A percentile compares a stretch with the other conserved stretches of the same genome.
These are phyloP conservation scores for Gambusia holbrooki DNA, from an alignment of 2,113 vertebrate genomes.

Conservation along the genomic window DNA sequence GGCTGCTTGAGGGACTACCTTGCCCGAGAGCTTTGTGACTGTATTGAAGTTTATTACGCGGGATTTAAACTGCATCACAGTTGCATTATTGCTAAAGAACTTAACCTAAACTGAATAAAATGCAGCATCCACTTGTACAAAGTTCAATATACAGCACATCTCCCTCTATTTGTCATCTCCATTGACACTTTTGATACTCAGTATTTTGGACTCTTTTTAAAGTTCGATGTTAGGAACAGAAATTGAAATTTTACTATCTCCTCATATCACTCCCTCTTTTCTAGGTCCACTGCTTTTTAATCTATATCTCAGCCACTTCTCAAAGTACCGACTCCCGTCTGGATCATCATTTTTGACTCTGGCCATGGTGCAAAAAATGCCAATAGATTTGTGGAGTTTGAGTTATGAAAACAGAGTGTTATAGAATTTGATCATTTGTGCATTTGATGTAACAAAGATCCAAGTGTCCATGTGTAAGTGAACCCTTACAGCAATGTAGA, in stretches of 20 bases:
- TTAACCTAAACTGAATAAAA: slow-evolving; percentile 42
- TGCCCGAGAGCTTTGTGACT: slow-evolving; percentile 43
- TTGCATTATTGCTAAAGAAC: slow-evolving; percentile 53
- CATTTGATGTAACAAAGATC: background rate
- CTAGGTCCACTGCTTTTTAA: background rate
- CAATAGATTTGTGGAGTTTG: background rate
- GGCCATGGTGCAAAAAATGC: background rate
- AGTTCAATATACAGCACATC: background rate
- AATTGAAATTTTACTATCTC: background rate
- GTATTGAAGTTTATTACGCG: slow-evolving; percentile 55
- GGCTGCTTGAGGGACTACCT: slow-evolving; percentile 44
- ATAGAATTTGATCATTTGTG: background rate
- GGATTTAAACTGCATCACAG: slow-evolving; percentile 52
- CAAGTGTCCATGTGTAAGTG: background rate
- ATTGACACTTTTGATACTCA: background rate
- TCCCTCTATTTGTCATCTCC: background rate
- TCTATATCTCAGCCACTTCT: background rate
- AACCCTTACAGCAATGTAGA: background rate
- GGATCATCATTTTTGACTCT: background rate
- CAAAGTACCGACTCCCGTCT: background rate
- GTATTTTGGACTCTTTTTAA: background rate
- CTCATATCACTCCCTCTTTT: background rate
- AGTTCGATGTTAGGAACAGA: background rate
- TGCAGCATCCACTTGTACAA: slow-evolving; percentile 21
- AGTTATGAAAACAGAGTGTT: background rate